A percentile compares a stretch with the other conserved stretches of the same genome.
phyloP scores from a whole-genome alignment of 2,113 vertebrate genomes.

The Steatornis caripensis region DNA sequence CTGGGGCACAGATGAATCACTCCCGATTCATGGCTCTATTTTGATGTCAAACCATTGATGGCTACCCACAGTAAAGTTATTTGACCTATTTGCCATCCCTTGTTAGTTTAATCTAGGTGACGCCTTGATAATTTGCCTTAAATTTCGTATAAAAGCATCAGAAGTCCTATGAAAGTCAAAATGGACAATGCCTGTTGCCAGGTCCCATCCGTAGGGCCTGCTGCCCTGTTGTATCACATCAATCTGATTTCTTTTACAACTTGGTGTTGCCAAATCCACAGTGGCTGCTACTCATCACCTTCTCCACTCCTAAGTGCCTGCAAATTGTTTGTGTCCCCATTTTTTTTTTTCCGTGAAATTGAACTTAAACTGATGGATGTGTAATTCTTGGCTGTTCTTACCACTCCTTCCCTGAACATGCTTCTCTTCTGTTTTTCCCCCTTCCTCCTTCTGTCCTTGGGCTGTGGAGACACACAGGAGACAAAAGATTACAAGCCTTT shows the following conservation, averaged over 20 bases:
- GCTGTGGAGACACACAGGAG: background rate
- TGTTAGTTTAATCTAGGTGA: background rate
- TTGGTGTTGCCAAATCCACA: background rate
- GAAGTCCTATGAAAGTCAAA: background rate
- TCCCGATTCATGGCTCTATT: background rate
- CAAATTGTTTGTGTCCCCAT: background rate
- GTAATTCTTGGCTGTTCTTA: background rate
- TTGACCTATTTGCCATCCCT: background rate
- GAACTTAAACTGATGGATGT: background rate
- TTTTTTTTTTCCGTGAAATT: background rate
- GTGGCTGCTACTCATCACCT: background rate
- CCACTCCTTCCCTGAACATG: background rate
- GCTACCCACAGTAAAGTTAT: background rate
- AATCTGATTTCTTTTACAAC: background rate
- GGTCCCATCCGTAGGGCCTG: background rate
- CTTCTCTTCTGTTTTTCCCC: background rate
- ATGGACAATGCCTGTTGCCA: background rate
- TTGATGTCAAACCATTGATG: background rate
- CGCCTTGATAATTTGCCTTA: background rate
- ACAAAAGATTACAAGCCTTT: background rate
- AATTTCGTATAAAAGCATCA: background rate
- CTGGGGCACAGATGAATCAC: background rate
- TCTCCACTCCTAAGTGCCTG: background rate
- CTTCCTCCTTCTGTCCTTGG: fast-evolving
- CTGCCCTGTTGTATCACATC: background rate